Conservation (phyloP, 2,113 vertebrate species). For the Chionomys nivalis region DNA sequence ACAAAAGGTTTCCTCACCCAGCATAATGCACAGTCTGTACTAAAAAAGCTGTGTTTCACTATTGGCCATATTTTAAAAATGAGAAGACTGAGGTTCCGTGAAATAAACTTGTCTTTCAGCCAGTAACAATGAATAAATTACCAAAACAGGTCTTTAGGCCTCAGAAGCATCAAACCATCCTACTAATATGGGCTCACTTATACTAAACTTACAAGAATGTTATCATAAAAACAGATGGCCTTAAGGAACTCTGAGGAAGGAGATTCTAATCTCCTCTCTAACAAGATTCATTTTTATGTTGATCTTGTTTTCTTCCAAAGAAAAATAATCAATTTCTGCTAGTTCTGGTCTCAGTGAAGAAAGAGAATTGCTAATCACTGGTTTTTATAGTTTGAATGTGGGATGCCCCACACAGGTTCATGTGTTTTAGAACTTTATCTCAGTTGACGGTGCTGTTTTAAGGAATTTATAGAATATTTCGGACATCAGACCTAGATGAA, state of each 20-base stretch:
- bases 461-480: not conserved
- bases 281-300: constrained; percentile 42
- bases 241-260: constrained; percentile 1
- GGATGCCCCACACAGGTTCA: not conserved
- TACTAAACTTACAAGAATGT: not conserved
- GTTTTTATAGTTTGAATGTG: not conserved
- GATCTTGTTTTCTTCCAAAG: constrained; percentile 25
- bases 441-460: not conserved
- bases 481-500: not conserved
- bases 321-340: constrained; percentile 2
- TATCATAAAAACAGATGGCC: not conserved
- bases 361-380: constrained; percentile 1
- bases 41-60: constrained; percentile 51
- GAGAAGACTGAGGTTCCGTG: constrained; percentile 25
- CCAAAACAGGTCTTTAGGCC: not conserved
- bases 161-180: not conserved
- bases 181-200: not conserved
- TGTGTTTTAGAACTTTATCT: not conserved
- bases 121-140: constrained; percentile 58
- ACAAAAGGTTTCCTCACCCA: not conserved
- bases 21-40: not conserved
- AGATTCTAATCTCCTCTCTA: not conserved
- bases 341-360: not conserved
- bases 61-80: constrained; percentile 39
- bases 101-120: not conserved